Evolutionary conservation across 2,888 invertebrate genomes (phyloP).

Genomic region (Rhogogaster chlorosoma): DNA sequence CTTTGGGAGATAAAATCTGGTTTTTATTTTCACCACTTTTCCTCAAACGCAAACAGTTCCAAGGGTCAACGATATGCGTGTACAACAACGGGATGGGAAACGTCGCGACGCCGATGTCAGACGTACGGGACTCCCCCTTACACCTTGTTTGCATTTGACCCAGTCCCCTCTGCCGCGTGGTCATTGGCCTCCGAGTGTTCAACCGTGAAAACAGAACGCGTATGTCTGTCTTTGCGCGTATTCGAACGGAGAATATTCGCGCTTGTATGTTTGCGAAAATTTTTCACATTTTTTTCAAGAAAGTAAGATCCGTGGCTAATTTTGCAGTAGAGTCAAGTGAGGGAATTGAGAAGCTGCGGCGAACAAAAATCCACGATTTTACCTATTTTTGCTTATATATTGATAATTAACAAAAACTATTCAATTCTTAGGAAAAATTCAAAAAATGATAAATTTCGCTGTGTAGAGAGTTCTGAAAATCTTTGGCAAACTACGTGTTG

Average conservation of each 20-base stretch:
- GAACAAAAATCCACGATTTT: neutral
- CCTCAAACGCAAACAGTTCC: too few relatives aligned
- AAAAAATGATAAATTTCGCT: too few relatives aligned
- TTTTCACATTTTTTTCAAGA: neutral
- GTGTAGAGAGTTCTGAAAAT: too few relatives aligned
- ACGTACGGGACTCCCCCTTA: slow-evolving; percentile 26
- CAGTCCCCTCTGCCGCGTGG: slow-evolving; percentile 26
- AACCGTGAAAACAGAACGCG: slow-evolving; percentile 41
- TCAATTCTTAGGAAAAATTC: too few relatives aligned
- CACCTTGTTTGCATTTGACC: slow-evolving; percentile 43
- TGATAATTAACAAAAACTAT: too few relatives aligned
- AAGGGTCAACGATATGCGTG: neutral
- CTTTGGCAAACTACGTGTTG: too few relatives aligned
- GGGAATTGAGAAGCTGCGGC: neutral
- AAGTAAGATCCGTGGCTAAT: neutral
- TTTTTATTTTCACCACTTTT: too few relatives aligned
- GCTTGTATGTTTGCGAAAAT: neutral
- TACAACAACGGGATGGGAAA: slow-evolving; percentile 8
- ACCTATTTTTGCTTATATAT: neutral
- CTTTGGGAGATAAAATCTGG: too few relatives aligned
- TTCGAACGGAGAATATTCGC: neutral
- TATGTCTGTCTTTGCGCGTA: neutral
- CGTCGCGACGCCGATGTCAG: neutral
- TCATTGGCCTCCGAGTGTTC: slow-evolving; percentile 46
- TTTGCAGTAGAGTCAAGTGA: neutral